Percentiles rank a stretch among this genome's conserved stretches.
These are phyloP conservation scores for Pimephales promelas DNA, from an alignment of 2,113 vertebrate genomes.

Conservation along the genomic window DNA sequence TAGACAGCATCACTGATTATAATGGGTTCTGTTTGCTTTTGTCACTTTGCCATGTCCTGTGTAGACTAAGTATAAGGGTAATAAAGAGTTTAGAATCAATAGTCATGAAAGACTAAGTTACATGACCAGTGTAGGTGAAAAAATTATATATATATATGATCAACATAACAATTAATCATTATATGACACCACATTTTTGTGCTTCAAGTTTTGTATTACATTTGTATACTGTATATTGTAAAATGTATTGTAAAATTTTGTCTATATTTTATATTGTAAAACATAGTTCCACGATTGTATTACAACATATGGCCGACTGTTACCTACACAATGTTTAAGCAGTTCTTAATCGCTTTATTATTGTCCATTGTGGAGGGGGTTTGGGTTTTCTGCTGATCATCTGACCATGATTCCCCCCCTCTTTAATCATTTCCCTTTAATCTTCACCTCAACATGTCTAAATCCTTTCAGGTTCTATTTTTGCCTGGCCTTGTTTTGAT, in stretches of 20 bases:
- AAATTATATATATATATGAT: too few relatives aligned
- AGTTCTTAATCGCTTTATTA: not conserved
- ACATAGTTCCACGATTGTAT: not conserved
- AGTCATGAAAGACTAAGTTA: not conserved
- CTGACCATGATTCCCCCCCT: not conserved
- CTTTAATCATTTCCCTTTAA: slow-evolving; percentile 57
- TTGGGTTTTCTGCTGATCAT: not conserved
- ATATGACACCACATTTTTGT: not conserved
- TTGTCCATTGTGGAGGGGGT: not conserved
- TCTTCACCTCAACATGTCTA: slow-evolving; percentile 52
- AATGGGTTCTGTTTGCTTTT: too few relatives aligned
- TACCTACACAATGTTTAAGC: not conserved
- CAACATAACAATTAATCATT: too few relatives aligned
- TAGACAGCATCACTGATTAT: too few relatives aligned
- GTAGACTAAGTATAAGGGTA: not conserved
- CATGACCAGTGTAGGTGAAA: too few relatives aligned
- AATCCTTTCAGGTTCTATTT: slow-evolving; percentile 55
- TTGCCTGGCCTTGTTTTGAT: slow-evolving; percentile 54
- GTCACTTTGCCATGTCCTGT: too few relatives aligned
- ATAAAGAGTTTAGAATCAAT: not conserved
- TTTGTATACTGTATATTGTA: too few relatives aligned
- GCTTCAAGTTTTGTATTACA: not conserved
- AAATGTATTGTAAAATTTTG: too few relatives aligned
- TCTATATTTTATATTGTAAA: too few relatives aligned
- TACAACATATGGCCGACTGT: not conserved